Conservation (phyloP, 2,888 invertebrate species). For the Muschampia plurimacula region DNA sequence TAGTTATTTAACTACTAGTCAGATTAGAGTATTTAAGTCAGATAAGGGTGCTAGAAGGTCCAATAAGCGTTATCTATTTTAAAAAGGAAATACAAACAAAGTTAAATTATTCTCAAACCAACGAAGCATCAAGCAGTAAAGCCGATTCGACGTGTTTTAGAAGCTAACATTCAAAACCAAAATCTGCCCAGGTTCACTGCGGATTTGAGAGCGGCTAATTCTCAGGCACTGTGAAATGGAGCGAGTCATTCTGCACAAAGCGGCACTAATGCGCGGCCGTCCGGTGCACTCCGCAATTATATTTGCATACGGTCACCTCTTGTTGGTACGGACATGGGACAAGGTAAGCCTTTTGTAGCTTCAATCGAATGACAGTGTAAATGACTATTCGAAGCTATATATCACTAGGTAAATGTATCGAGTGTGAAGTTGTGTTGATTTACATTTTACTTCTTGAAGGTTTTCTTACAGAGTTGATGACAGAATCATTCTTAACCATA, state of each 20-base stretch:
- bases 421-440: background rate
- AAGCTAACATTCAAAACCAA: conserved; percentile 16
- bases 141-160: background rate
- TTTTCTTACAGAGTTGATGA: too few relatives aligned
- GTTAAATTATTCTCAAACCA: background rate
- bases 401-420: background rate
- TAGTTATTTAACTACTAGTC: too few relatives aligned
- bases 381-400: conserved; percentile 17
- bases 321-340: conserved; percentile 6
- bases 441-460: background rate
- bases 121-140: background rate
- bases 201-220: conserved; percentile 34
- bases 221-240: conserved; percentile 43
- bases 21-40: background rate
- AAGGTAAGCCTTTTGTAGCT: conserved; percentile 35
- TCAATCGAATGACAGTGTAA: conserved; percentile 20
- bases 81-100: background rate
- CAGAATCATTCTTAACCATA: too few relatives aligned
- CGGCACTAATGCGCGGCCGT: conserved; percentile 37
- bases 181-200: conserved; percentile 16
- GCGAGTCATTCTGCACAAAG: conserved; percentile 43
- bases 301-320: conserved; percentile 35
- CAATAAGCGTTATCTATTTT: background rate
- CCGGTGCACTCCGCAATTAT: conserved; percentile 18
- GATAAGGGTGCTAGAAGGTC: background rate